These are phyloP conservation scores for Allobates femoralis DNA, from an alignment of 2,797 vertebrate species.

Conservation along the genomic window DNA sequence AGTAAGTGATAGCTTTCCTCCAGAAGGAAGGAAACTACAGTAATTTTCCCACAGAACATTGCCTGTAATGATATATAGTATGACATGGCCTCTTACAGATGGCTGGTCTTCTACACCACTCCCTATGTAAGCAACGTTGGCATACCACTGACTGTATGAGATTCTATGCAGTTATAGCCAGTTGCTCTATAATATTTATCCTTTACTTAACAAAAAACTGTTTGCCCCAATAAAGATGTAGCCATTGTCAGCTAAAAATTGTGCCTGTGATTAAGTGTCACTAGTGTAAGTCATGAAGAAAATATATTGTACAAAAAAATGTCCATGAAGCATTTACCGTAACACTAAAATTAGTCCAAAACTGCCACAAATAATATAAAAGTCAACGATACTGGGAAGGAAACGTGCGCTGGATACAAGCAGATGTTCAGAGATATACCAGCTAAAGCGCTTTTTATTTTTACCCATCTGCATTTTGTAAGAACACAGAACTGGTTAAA, in stretches of 20 bases:
- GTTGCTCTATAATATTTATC: background rate
- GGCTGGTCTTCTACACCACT: no score
- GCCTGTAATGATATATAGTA: no score
- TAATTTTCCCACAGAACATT: no score
- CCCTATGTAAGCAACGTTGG: no score
- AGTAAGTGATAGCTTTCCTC: no score
- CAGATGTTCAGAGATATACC: background rate
- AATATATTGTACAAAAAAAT: conserved; percentile 28
- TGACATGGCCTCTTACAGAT: no score
- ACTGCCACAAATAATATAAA: fast-evolving
- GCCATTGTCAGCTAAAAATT: background rate
- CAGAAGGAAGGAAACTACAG: no score
- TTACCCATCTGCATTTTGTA: conserved; percentile 38
- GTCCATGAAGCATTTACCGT: background rate
- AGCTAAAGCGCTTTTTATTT: conserved; percentile 41
- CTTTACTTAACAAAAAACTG: background rate
- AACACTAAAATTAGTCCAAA: conserved; percentile 36
- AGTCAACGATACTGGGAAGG: conserved; percentile 3
- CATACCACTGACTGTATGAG: no score
- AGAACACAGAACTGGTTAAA: conserved; percentile 29
- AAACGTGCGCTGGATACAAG: background rate
- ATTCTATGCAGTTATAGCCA: no score
- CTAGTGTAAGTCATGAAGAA: background rate
- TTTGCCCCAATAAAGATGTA: background rate
- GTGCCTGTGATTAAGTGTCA: background rate